A percentile compares a stretch with the other conserved stretches of the same genome.
phyloP scores from a whole-genome alignment of 2,888 invertebrate species.

The Hirudinaria manillensis region DNA sequence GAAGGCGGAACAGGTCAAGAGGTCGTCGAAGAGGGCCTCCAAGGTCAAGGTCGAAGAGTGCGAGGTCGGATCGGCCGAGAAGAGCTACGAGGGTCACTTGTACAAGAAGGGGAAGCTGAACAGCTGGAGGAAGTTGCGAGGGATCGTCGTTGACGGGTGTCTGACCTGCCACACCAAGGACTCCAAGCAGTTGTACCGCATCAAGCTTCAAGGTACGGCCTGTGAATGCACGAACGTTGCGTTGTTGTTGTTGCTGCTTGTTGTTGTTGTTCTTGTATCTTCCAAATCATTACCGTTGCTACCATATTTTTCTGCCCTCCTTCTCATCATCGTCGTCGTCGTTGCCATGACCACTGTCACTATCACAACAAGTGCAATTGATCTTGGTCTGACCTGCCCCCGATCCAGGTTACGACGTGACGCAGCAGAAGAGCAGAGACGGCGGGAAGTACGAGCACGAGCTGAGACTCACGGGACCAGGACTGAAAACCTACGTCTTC shows the following conservation, averaged over 20 bases:
- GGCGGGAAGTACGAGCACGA: background rate
- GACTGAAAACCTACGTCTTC: background rate
- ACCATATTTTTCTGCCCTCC: background rate
- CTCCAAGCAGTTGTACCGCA: background rate
- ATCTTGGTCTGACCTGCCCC: no score
- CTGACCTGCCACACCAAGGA: slow-evolving; percentile 4
- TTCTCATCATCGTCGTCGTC: slow-evolving; percentile 14
- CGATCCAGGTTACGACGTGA: background rate
- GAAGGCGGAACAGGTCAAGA: background rate
- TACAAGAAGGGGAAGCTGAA: slow-evolving; percentile 9
- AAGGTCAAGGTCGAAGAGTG: background rate
- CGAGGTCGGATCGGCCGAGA: background rate
- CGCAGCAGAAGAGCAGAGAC: background rate
- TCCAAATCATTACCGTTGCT: background rate
- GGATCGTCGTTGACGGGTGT: background rate
- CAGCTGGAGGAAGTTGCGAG: background rate
- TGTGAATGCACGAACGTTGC: background rate
- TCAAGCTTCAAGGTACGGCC: background rate
- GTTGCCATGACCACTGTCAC: background rate
- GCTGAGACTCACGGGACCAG: background rate
- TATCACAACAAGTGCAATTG: no score
- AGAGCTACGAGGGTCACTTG: background rate
- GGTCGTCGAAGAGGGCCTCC: background rate
- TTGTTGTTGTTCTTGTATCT: background rate
- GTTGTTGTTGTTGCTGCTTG: background rate